Base-by-base conservation (phyloP, 2,797 vertebrate species). In the Stomatorhinus walkeri region DNA sequence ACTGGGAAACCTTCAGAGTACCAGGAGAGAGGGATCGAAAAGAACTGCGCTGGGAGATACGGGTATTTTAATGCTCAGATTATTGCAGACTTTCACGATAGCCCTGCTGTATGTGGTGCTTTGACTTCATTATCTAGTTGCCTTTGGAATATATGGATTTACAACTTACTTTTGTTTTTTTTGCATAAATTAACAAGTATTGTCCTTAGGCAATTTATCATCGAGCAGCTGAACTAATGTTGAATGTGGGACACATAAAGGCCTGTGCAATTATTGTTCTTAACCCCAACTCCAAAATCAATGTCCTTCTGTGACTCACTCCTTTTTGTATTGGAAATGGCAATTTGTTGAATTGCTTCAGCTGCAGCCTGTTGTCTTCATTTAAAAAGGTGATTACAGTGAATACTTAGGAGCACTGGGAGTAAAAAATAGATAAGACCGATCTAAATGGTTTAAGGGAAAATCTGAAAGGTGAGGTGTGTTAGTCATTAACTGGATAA, bases 1-100 rank as follows among this genome's bases (percentile, higher is more conserved):
- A 94, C 2, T 97, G 96, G 96, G 95, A 96, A 3, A 90, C 91
- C 92, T 95, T 95, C 86, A 95, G 93, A 89, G 87, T 93, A 24
- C 94, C 96, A 10, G 95, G 95, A 91, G 95, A 96, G 89, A 92
- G 36, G 14, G 92, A 95, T 90, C 92, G 94, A 52, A 94, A 91
- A 87, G 91, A 92, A 2, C 91, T 96, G 0, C 95, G 94, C 90
- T 93, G 91, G 93, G 94, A 94, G 40, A 94, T 96, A 32, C 94
- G 92, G 95, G 96, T 96, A 91, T 0, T 19, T n/a, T 81, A n/a
- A 46, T 9, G 16, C 40, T 46, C 16, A n/a, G 16, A 81, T 81
- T 22, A 46, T 8, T 22, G 16, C 72, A 3, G 16, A 46, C 40
- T 81, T 14, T 68, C 12, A 4, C 36, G 36, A 16, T 16, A 19